Base-by-base conservation (phyloP, 2,113 vertebrate genomes). In the Mus musculus region DNA sequence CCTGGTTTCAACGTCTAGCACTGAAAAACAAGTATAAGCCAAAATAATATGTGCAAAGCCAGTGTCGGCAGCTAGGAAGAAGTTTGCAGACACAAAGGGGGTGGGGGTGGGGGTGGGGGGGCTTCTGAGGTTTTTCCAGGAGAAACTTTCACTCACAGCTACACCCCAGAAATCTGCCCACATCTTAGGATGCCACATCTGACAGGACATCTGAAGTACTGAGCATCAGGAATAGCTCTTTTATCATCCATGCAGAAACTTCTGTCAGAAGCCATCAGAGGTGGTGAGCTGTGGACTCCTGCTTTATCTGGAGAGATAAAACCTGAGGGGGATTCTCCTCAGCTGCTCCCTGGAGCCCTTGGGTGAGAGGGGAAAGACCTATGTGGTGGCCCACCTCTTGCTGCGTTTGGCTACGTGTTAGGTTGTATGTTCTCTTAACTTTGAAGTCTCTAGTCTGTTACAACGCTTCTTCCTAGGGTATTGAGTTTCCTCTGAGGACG, bases 161-260 rank as follows among this genome's bases (percentile, higher is more conserved):
- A 19, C 82, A 76, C 24, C 59, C 76, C 86, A 89, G 65, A 93
- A 91, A 73, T 67, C 76, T 42, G 36, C 90, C 65, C 69, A 75
- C 3, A 1, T 12, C 93, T 71, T 67, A 33, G 93, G 91, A 42
- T 67, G 36, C 56, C 28, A 12, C 42, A 61, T 56, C 33, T 77
- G 52, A 63, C 80, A 78, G 20, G 16, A 36, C 71, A 69, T 86
- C 91, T 81, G 86, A 95, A 94, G 76, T 91, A 76, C 61, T 89
- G 95, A 71, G 24, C 76, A 24, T 82, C 84, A 91, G 94, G 90
- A 95, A 97, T 92, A 97, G 89, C 10, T 86, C 90, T 89, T 91
- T 92, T 92, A 94, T 97, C 91, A n/a, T 28, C 42, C 39, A 46
- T 28, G 7, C 33, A 54, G 93, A 95, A 93, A 52, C 56, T 71